Evolutionary conservation across 1,140 invertebrate genomes (phyloP).

Genomic region (Plectus sambesii): DNA sequence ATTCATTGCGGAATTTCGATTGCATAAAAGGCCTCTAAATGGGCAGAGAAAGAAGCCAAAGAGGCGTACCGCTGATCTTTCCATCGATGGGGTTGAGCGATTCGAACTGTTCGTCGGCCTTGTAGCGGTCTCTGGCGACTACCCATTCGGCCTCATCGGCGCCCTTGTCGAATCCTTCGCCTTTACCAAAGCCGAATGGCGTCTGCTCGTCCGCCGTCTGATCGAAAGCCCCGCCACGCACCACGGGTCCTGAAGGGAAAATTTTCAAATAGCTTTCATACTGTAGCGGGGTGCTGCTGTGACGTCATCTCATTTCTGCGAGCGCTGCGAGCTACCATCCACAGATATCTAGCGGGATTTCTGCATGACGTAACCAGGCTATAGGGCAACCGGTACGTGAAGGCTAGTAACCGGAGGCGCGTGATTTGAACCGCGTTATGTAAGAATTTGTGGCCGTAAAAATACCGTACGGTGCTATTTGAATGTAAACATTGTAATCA

Average conservation of each 20-base stretch:
- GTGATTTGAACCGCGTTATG: too few species aligned
- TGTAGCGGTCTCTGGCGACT: slow-evolving; percentile 72
- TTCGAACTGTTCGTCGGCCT: slow-evolving; percentile 77
- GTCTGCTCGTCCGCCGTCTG: slow-evolving; percentile 72
- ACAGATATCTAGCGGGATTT: too few species aligned
- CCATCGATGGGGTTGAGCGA: slow-evolving; percentile 74
- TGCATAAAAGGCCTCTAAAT: too few species aligned
- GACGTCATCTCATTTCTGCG: slow-evolving; percentile 33
- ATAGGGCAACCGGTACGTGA: too few species aligned
- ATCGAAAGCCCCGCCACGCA: slow-evolving; percentile 75
- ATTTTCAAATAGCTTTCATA: slow-evolving; percentile 11
- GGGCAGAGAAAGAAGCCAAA: slow-evolving; percentile 46
- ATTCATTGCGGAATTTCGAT: too few species aligned
- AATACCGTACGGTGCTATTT: too few species aligned
- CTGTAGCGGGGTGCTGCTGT: not conserved
- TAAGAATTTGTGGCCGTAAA: too few species aligned
- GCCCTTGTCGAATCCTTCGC: slow-evolving; percentile 91
- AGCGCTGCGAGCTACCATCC: too few species aligned
- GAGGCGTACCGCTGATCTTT: slow-evolving; percentile 77
- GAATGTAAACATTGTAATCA: too few species aligned
- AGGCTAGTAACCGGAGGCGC: too few species aligned
- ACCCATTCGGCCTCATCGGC: slow-evolving; percentile 92
- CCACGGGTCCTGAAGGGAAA: slow-evolving; percentile 15
- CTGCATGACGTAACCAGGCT: too few species aligned
- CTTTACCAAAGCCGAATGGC: slow-evolving; percentile 87